These are phyloP conservation scores for Anser cygnoides DNA, from an alignment of 2,113 vertebrate genomes.

Conservation along the genomic window DNA sequence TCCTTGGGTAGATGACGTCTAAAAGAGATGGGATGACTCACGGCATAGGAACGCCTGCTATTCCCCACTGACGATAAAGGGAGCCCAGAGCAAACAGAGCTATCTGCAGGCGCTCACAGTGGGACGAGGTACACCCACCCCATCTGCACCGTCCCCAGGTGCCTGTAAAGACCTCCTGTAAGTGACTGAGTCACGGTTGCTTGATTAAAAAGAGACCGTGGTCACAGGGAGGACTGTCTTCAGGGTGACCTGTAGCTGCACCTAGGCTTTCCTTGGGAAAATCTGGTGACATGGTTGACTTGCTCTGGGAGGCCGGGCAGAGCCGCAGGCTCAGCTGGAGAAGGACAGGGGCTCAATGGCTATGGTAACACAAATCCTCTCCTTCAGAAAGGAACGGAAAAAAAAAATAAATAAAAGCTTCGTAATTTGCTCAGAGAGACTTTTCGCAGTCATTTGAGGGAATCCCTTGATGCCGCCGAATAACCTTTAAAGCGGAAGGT, in stretches of 20 bases:
- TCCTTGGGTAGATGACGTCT: background rate
- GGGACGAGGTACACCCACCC: background rate
- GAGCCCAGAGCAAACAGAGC: background rate
- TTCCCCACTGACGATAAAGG: background rate
- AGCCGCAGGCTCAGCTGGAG: background rate
- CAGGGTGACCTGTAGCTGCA: background rate
- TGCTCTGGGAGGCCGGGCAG: background rate
- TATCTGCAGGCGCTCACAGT: background rate
- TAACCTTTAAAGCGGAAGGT: background rate
- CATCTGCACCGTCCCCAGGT: background rate
- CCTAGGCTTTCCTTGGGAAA: background rate
- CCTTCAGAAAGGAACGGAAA: background rate
- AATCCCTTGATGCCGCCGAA: background rate
- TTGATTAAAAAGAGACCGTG: background rate
- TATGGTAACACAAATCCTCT: background rate
- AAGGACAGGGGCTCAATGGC: background rate
- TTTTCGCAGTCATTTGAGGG: background rate
- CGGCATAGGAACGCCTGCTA: background rate
- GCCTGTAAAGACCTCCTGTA: background rate
- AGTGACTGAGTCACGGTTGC: background rate
- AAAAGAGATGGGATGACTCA: constrained; percentile 1
- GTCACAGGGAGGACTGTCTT: background rate
- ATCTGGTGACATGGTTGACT: background rate
- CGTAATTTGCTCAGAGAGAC: background rate
- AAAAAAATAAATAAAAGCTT: background rate